Percentiles rank a stretch among this genome's conserved stretches.
phyloP scores from a whole-genome alignment of 2,888 invertebrate genomes.

The Torymus auratus region DNA sequence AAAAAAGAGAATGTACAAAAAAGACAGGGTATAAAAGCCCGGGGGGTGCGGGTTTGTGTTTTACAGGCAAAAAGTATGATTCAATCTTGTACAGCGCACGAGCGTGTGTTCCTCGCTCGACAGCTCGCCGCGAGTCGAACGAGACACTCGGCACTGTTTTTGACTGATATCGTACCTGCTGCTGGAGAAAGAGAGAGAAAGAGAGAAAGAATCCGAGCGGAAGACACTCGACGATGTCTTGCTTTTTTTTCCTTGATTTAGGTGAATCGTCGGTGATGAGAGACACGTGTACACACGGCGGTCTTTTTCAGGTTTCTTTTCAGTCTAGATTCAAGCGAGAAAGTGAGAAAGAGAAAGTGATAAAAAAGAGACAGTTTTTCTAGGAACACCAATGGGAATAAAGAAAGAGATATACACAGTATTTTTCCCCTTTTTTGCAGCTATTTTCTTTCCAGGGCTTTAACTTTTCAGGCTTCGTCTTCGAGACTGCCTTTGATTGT shows the following conservation, averaged over 20 bases:
- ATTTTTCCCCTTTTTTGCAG: constrained; percentile 52
- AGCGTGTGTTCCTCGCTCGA: constrained; percentile 28
- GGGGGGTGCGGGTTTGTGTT: constrained; percentile 48
- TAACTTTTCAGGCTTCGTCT: constrained; percentile 75
- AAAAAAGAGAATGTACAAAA: constrained; percentile 19
- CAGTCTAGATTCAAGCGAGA: too few species aligned
- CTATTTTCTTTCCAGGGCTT: constrained; percentile 74
- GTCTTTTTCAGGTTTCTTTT: constrained; percentile 67
- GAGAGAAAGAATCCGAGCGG: constrained; percentile 53
- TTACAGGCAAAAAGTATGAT: constrained; percentile 59
- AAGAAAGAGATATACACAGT: constrained; percentile 8
- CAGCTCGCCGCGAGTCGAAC: constrained; percentile 19
- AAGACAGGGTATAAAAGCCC: constrained; percentile 24
- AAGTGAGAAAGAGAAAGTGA: constrained; percentile 27
- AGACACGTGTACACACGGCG: constrained; percentile 32
- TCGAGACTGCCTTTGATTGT: constrained; percentile 66
- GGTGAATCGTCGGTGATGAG: constrained; percentile 50
- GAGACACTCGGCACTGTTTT: constrained; percentile 36
- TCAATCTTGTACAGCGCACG: constrained; percentile 45
- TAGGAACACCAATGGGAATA: constrained; percentile 59
- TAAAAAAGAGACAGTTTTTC: constrained; percentile 56
- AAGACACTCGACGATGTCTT: constrained; percentile 58
- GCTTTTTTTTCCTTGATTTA: constrained; percentile 51
- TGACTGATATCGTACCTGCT: constrained; percentile 53
- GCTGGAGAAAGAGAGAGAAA: constrained; percentile 50